phyloP scores from a whole-genome alignment of 2,797 vertebrate genomes.

The Telmatherina bonti region DNA sequence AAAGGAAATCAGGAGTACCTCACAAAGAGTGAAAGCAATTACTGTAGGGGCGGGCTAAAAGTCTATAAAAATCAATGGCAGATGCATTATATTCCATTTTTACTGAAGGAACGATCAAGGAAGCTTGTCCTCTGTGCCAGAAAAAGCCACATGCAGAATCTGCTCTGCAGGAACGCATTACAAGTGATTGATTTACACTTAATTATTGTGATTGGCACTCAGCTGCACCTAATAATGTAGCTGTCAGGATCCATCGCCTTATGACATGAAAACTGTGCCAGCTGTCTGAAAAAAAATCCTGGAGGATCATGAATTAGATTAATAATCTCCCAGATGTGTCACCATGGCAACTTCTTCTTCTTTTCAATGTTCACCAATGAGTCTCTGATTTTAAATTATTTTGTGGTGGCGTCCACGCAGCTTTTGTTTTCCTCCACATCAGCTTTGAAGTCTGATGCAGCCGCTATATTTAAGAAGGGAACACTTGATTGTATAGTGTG shows the following conservation, averaged over 20 bases:
- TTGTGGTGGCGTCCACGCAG: slow-evolving; percentile 1
- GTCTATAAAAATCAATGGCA: slow-evolving; percentile 69
- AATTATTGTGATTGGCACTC: slow-evolving; percentile 62
- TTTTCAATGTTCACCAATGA: slow-evolving; percentile 30
- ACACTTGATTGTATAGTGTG: slow-evolving; percentile 62
- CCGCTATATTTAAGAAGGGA: slow-evolving; percentile 51
- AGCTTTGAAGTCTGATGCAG: slow-evolving; percentile 37
- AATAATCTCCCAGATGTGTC: slow-evolving; percentile 66
- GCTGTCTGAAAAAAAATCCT: slow-evolving; percentile 48
- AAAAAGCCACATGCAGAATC: slow-evolving; percentile 49
- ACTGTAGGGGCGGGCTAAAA: slow-evolving; percentile 46
- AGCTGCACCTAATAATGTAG: slow-evolving; percentile 62
- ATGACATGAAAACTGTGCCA: slow-evolving; percentile 44
- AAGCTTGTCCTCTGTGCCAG: slow-evolving; percentile 48
- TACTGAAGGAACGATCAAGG: slow-evolving; percentile 43
- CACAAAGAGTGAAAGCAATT: slow-evolving; percentile 63
- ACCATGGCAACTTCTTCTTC: slow-evolving; percentile 23
- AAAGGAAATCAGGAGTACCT: slow-evolving; percentile 34
- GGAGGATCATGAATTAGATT: slow-evolving; percentile 42
- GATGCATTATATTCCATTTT: slow-evolving; percentile 64
- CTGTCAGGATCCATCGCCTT: slow-evolving; percentile 56
- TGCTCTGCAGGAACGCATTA: slow-evolving; percentile 48
- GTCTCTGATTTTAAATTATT: slow-evolving; percentile 13
- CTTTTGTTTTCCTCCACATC: slow-evolving; percentile 32
- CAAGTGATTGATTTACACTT: slow-evolving; percentile 46